These are phyloP conservation scores for Hesperophylax magnus DNA, from an alignment of 1,140 invertebrate species.

Conservation along the genomic window DNA sequence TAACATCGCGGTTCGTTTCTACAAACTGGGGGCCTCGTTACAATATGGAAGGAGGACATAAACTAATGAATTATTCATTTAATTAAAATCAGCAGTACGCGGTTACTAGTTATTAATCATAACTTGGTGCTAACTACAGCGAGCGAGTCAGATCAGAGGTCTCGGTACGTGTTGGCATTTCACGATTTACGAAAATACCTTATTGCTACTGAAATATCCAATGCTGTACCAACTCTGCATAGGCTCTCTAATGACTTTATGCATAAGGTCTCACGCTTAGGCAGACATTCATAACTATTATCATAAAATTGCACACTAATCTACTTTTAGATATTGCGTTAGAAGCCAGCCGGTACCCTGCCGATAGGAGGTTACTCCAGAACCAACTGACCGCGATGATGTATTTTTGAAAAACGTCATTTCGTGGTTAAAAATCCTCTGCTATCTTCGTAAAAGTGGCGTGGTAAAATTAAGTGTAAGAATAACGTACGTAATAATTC, in stretches of 20 bases:
- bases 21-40: constrained; percentile 18
- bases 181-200: constrained; percentile 27
- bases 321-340: background rate
- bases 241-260: background rate
- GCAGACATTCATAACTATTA: background rate
- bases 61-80: constrained; percentile 36
- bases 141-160: background rate
- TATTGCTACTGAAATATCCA: background rate
- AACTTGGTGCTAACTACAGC: background rate
- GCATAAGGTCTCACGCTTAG: too few relatives aligned
- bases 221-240: background rate
- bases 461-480: too few relatives aligned
- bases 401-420: too few relatives aligned
- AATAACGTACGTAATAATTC: too few relatives aligned
- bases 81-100: constrained; percentile 15
- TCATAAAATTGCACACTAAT: background rate
- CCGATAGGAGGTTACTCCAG: background rate
- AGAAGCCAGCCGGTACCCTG: background rate
- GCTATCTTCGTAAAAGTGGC: too few relatives aligned
- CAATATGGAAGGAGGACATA: constrained; percentile 25
- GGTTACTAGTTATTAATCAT: constrained; percentile 20
- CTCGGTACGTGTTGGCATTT: constrained; percentile 31
- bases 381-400: too few relatives aligned
- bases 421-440: too few relatives aligned
- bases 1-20: constrained; percentile 6